Evolutionary conservation across 2,888 invertebrate species (phyloP).

Genomic region (Cephus sareptanus): DNA sequence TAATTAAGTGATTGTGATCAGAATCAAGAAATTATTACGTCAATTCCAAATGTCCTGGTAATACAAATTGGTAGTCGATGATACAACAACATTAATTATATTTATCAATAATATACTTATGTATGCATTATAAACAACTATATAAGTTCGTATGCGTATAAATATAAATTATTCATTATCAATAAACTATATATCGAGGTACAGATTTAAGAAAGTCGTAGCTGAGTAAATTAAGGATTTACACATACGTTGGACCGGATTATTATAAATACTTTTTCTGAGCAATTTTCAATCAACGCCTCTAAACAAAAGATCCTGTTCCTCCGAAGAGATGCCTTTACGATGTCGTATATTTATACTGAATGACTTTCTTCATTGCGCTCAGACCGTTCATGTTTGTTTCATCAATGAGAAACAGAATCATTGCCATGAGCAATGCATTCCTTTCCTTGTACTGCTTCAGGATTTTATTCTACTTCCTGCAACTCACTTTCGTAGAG

Average conservation of each 20-base stretch:
- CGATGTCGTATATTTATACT: neutral
- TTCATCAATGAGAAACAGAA: slow-evolving; percentile 27
- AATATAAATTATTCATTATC: slow-evolving; percentile 10
- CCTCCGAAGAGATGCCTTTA: no score
- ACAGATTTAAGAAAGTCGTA: neutral
- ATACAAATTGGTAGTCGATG: neutral
- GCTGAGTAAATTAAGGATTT: neutral
- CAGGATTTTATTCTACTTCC: slow-evolving; percentile 30
- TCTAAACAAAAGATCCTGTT: no score
- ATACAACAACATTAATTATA: slow-evolving; percentile 23
- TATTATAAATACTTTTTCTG: neutral
- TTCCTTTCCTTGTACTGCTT: slow-evolving; percentile 31
- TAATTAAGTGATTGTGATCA: no score
- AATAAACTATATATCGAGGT: neutral
- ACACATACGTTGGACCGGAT: neutral
- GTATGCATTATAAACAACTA: slow-evolving; percentile 26
- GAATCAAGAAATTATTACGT: no score
- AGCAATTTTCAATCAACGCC: neutral
- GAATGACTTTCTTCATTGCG: neutral
- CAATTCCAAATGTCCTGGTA: no score
- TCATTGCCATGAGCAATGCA: slow-evolving; percentile 45
- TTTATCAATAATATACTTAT: slow-evolving; percentile 27
- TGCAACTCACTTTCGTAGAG: slow-evolving; percentile 36
- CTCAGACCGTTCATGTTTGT: neutral
- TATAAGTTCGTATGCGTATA: slow-evolving; percentile 9